Percentiles rank a stretch among this genome's conserved stretches.
Conservation (phyloP, 2,113 vertebrate genomes). For the Pavo muticus region DNA sequence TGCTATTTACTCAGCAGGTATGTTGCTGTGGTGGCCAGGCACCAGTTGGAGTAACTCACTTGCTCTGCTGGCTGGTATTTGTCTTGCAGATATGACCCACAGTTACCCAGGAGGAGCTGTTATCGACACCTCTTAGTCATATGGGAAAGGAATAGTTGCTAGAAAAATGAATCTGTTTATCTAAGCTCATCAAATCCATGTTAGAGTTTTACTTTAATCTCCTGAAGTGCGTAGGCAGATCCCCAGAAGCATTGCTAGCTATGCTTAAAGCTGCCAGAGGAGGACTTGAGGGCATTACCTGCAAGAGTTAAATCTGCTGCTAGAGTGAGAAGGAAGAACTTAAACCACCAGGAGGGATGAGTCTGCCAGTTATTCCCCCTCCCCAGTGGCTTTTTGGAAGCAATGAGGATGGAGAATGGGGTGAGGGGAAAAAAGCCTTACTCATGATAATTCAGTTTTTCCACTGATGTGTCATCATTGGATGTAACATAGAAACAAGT, state of each 20-base stretch:
- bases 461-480: slow-evolving; percentile 73
- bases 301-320: slow-evolving; percentile 25
- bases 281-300: not conserved
- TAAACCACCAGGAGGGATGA: not conserved
- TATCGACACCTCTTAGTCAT: not conserved
- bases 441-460: slow-evolving; percentile 64
- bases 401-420: not conserved
- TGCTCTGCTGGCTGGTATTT: not conserved
- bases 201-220: not conserved
- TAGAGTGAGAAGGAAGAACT: not conserved
- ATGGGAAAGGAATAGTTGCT: not conserved
- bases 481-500: slow-evolving; percentile 51
- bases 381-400: not conserved
- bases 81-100: not conserved
- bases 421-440: not conserved
- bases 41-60: not conserved
- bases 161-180: not conserved
- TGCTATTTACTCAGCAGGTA: not conserved
- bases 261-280: not conserved
- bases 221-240: not conserved
- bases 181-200: not conserved
- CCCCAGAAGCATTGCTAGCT: not conserved
- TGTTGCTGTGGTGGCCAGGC: not conserved
- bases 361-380: not conserved
- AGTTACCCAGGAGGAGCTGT: not conserved